Base-by-base conservation (phyloP, 2,797 vertebrate species). In the Halcyon leucocephala region DNA sequence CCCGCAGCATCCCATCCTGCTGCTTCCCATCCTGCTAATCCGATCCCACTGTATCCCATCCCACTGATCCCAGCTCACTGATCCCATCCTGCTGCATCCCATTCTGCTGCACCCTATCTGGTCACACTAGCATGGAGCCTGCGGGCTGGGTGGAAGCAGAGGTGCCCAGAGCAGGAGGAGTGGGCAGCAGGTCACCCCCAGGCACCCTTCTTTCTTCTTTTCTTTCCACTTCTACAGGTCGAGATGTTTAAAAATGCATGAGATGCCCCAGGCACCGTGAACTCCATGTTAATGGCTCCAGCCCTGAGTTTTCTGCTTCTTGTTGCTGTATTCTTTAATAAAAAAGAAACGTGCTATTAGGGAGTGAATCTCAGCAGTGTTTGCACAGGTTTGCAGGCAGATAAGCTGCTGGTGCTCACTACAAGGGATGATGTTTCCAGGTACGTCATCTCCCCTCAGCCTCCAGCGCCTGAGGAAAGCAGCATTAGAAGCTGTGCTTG, bases 401-500 rank as follows among this genome's bases (percentile, higher is more conserved):
- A 73, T 54, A 37, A 51, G 54, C 54, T 46, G 54, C 48, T 12
- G 37, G 33, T 17, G 67, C 17, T 69, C 1, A 0, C 54, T 55
- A 13, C 39, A 42, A 51, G 54, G 22, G 22, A 31, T 1, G 29
- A n/a, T 57, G 72, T 22, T 44, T 39, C n/a, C 37, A 62, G 73
- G 20, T 20, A 46, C 4, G 1, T 14, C 1, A 0, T 19, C 19
- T 37, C 52, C 58, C 28, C 49, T 57, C 1, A 1, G 14, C 66
- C 48, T 44, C 60, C 48, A 33, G 12, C 22, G 17, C n/a, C n/a
- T 8, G 21, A 7, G 26, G 26, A 49, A 69, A 67, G 62, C 35
- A 44, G 69, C 9, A 2, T 20, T 7, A 14, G 35, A 19, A 39
- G 37, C 33, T 41, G 17, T 1, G 10, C 58, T 69, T 18, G 20